Evolutionary conservation across 2,797 vertebrate genomes (phyloP), one percentile per base, ranked within the genome.

Genomic region (Schizopygopsis malacanthus): DNA sequence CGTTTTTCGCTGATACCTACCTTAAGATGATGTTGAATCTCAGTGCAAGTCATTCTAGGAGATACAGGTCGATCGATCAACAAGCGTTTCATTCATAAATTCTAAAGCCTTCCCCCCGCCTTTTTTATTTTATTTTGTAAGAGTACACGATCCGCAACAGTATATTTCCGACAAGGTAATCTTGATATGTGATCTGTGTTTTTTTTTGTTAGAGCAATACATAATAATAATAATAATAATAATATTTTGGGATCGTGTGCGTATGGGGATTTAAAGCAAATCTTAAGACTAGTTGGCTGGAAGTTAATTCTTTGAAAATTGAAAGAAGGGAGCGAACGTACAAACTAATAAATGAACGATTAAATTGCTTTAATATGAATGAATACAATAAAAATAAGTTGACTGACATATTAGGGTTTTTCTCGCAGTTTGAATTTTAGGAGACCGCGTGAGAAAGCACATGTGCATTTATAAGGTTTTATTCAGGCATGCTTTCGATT

Each of bases 351-450:
- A 63, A 45, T 37, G 5, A 8, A 28, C 2, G 13, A 20, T 4
- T 41, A 59, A 20, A 63, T n/a, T 45, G 82, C 37, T 20, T 65
- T 39, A 43, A 22, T 69, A 9, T 77, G 16, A 69, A 56, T 28
- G 4, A 22, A 56, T 56, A 13, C 22, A 39, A 65, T 0, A 39
- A 10, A 75, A 45, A 39, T 15, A 18, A 1, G 37, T 11, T 18
- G 28, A 39, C 20, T 63, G 25, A 37, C 71, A 28, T 25, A n/a
- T 1, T n/a, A 45, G n/a, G 12, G 8, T 28, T 93, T 95, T 93
- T 93, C 92, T 94, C 92, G 94, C 94, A 92, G 94, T 94, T 95
- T 95, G 95, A 93, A 94, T 95, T 92, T 91, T 92, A 89, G 87
- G 84, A 82, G 93, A 93, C 92, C 93, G 94, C 82, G 87, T 79